Percentiles rank a stretch among this genome's conserved stretches.
Evolutionary conservation across 2,797 vertebrate genomes (phyloP).

Genomic region (Aldrovandia affinis): DNA sequence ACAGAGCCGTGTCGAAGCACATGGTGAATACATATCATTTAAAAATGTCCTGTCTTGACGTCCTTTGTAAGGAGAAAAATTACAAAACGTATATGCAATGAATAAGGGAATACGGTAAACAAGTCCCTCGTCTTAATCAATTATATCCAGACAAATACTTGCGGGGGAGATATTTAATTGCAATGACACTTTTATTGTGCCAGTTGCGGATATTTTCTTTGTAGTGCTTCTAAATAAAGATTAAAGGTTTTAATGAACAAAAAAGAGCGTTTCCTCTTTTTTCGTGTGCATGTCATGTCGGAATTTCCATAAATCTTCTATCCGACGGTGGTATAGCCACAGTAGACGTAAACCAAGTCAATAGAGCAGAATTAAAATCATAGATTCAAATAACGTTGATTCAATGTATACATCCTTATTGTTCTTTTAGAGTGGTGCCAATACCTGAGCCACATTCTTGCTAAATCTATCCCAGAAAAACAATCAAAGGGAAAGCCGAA

Average conservation of each 20-base stretch:
- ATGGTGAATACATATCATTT: background rate
- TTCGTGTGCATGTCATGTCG: constrained; percentile 56
- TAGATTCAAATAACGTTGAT: constrained; percentile 29
- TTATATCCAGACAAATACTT: constrained; percentile 1
- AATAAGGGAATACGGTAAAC: constrained; percentile 14
- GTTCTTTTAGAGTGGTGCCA: background rate
- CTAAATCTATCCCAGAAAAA: background rate
- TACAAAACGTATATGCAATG: background rate
- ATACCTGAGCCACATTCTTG: constrained; percentile 19
- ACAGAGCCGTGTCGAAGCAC: background rate
- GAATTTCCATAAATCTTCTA: constrained; percentile 56
- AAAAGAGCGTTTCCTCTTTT: constrained; percentile 63
- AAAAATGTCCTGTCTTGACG: background rate
- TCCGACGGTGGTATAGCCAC: constrained; percentile 42
- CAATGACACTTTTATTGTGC: background rate
- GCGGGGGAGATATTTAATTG: background rate
- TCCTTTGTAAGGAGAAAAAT: background rate
- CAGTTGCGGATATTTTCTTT: background rate
- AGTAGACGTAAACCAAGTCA: constrained; percentile 40
- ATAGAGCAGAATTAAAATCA: constrained; percentile 1
- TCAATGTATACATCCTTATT: background rate
- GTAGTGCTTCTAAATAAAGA: constrained; percentile 25
- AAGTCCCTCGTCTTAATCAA: constrained; percentile 18
- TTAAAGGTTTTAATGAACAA: constrained; percentile 47
- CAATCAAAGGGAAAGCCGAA: background rate